A percentile compares a stretch with the other conserved stretches of the same genome.
Conservation (phyloP, 1,140 invertebrate genomes). For the Lepidurus packardi region DNA sequence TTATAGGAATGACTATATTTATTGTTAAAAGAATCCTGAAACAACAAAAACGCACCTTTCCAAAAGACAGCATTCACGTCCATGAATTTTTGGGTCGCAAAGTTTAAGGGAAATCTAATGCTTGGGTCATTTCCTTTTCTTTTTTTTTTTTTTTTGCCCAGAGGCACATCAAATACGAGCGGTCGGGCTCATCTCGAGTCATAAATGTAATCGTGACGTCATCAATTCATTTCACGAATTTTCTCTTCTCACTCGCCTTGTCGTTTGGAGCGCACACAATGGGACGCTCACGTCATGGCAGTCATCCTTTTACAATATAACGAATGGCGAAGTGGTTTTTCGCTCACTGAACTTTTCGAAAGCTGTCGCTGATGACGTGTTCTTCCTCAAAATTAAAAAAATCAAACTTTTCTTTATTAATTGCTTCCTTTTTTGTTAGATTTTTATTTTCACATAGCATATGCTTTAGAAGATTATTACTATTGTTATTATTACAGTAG, state of each 20-base stretch:
- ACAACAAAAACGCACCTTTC: not conserved
- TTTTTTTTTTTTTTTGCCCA: not conserved
- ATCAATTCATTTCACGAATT: not conserved
- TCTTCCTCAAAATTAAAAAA: not conserved
- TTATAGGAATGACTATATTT: too few species aligned
- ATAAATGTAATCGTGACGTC: not conserved
- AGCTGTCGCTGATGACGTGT: not conserved
- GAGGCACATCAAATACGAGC: not conserved
- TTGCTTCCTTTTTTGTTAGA: not conserved
- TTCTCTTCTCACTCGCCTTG: not conserved
- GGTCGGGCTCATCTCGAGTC: not conserved
- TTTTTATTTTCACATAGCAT: too few species aligned
- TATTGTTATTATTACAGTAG: too few species aligned
- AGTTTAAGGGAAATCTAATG: not conserved
- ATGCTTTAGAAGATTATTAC: too few species aligned
- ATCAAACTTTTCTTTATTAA: not conserved
- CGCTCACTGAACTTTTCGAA: not conserved
- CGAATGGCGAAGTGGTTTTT: conserved; percentile 19
- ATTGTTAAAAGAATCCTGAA: too few species aligned
- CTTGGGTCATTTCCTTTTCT: not conserved
- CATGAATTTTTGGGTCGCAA: not conserved
- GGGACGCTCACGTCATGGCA: conserved; percentile 2
- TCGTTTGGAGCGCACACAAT: not conserved
- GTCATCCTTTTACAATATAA: conserved; percentile 15
- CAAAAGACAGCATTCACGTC: not conserved